phyloP scores from a whole-genome alignment of 64 coral and sea anemone genomes.

The Montipora sp. region DNA sequence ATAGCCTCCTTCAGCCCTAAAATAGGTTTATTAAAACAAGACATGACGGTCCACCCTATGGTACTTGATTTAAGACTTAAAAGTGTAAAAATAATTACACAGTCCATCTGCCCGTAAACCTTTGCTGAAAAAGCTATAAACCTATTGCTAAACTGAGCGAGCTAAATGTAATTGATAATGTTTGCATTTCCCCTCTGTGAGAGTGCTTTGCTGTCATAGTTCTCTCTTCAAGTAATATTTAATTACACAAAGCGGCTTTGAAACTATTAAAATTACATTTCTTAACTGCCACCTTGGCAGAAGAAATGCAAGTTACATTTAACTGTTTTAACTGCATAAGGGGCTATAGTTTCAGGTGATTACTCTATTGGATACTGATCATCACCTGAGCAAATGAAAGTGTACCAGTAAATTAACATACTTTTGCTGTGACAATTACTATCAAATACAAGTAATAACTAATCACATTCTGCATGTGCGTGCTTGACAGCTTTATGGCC shows the following conservation, averaged over 20 bases:
- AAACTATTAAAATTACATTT: background rate
- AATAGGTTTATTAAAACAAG: slow-evolving; percentile 10
- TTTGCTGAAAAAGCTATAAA: background rate
- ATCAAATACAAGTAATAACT: background rate
- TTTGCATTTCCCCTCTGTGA: background rate
- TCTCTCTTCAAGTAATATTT: background rate
- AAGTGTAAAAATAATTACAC: background rate
- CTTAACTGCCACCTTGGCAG: background rate
- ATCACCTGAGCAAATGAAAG: background rate
- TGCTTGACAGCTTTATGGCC: too few relatives aligned
- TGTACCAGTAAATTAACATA: too few relatives aligned
- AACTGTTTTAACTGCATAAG: background rate
- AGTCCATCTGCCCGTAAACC: background rate
- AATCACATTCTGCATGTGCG: too few relatives aligned
- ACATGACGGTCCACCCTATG: background rate
- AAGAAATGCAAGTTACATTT: background rate
- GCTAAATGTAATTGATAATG: background rate
- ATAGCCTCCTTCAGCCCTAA: slow-evolving; percentile 21
- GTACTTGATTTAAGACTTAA: slow-evolving; percentile 9
- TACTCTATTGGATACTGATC: background rate
- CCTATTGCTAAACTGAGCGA: background rate
- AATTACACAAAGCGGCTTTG: background rate
- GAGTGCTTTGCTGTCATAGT: background rate
- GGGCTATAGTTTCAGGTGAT: background rate
- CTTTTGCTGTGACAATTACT: too few relatives aligned